Evolutionary conservation across 2,113 vertebrate genomes (phyloP), one percentile per base, ranked within the genome.

Genomic region (Albula glossodonta): DNA sequence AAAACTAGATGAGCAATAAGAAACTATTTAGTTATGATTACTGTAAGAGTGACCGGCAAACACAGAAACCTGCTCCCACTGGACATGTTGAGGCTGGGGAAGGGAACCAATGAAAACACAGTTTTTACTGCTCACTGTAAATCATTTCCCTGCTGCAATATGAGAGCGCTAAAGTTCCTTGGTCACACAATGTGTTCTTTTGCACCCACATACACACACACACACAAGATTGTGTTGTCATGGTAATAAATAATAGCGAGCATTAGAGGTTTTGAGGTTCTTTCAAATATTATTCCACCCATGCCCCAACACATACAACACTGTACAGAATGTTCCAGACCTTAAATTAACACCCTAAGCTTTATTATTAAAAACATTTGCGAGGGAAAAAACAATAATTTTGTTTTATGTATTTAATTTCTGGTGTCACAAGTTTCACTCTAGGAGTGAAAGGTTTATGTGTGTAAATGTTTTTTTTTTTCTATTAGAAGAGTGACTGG

Each of bases 41-140:
- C 70, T 74, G 70, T 31, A 74, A 74, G 3, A 51, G 74, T 50
- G 41, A 50, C 15, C 51, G 6, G 79, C 78, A 49, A 80, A 49
- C 78, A 63, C 51, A 84, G 78, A 56, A n/a, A 66, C 78, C 7
- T 25, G 12, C 41, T 25, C 53, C 12, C 41, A 63, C 25, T 48
- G 12, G 78, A 80, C 60, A 80, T 48, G 81, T 85, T 80, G 81
- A 49, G 22, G 56, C 56, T 66, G 17, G 49, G 48, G 11, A 80
- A 85, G 25, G 22, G 56, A 85, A 80, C 78, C 78, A 85, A 85
- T 66, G 56, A 80, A 81, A 81, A 80, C 48, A 9, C 53, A n/a
- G 25, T 66, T 66, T 19, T 51, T 78, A 50, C 22, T 51, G 77
- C 84, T 50, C 19, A 3, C 22, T 11, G 84, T 80, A 80, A 85